Evolutionary conservation across 2,113 vertebrate species (phyloP).

Genomic region (Alligator sinensis): DNA sequence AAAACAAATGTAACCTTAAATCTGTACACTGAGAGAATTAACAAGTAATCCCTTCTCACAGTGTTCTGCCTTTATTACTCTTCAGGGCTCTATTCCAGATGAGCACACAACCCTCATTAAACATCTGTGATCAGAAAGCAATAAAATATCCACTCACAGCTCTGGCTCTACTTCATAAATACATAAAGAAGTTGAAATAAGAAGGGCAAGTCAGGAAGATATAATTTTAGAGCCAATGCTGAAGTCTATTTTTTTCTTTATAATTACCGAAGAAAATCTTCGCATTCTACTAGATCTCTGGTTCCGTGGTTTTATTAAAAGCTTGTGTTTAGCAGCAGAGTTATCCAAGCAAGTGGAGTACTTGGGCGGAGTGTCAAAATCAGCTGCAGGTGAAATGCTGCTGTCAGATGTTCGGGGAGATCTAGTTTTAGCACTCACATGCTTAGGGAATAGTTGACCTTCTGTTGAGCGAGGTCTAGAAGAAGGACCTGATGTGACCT

Average conservation of each 20-base stretch:
- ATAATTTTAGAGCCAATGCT: neutral
- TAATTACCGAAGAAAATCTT: slow-evolving; percentile 80
- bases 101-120: rapidly evolving
- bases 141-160: neutral
- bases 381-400: slow-evolving; percentile 69
- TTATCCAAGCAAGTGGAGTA: slow-evolving; percentile 88
- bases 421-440: slow-evolving; percentile 29
- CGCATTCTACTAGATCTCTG: slow-evolving; percentile 88
- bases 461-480: slow-evolving; percentile 75
- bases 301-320: slow-evolving; percentile 92
- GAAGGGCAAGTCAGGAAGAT: neutral
- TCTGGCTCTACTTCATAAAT: neutral
- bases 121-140: neutral
- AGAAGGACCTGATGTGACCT: slow-evolving; percentile 75
- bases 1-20: neutral
- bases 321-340: slow-evolving; percentile 93
- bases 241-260: neutral
- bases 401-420: slow-evolving; percentile 44
- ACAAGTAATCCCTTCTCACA: neutral
- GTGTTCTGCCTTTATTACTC: neutral
- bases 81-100: neutral
- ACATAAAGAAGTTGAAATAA: neutral
- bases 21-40: neutral
- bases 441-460: slow-evolving; percentile 51
- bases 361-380: slow-evolving; percentile 86